Base-by-base conservation (phyloP, 2,797 vertebrate species). In the Gymnoscopelus braueri region DNA sequence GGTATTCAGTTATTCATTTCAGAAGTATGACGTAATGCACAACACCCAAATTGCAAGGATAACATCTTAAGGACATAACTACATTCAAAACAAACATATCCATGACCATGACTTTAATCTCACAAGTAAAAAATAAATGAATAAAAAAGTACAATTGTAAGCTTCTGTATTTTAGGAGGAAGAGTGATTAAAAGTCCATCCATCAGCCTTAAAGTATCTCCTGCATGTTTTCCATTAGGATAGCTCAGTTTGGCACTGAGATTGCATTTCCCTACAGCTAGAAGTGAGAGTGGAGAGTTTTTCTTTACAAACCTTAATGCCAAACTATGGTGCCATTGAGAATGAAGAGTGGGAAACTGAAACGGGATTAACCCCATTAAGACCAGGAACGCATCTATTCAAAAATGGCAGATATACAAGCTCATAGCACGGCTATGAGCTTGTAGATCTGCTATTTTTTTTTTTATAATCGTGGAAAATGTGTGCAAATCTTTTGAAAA, bases 11-110 rank as follows among this genome's bases (percentile, higher is more conserved):
- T n/a, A n/a, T 86, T 86, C 78, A 80, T 89, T 82, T 86, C 65
- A 81, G 75, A 71, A 75, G 66, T 74, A 81, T 87, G 85, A 87
- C 77, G 83, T 81, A 63, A 84, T 47, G 53, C 67, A 71, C 80
- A 87, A 72, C 81, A 76, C 69, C 80, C 77, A 79, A 59, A 84
- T 84, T 63, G 78, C 67, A 56, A 60, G 7, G 81, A 90, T 87
- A 60, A 79, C 59, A 88, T 90, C 87, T 89, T 69, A 72, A 83
- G 77, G 65, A 83, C 74, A 73, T 72, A 79, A 78, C 39, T 58
- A 63, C 72, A 82, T 74, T 74, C 63, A 67, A 82, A 84, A 86
- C 65, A 90, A 87, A 77, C 72, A 72, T 23, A 19, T 74, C 63
- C 11, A 3, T 9, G 50, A 69, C 12, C 39, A 44, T 44, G 39